A percentile compares a stretch with the other conserved stretches of the same genome.
These are phyloP conservation scores for Phataginus tricuspis DNA, from an alignment of 2,797 vertebrate genomes.

Conservation along the genomic window DNA sequence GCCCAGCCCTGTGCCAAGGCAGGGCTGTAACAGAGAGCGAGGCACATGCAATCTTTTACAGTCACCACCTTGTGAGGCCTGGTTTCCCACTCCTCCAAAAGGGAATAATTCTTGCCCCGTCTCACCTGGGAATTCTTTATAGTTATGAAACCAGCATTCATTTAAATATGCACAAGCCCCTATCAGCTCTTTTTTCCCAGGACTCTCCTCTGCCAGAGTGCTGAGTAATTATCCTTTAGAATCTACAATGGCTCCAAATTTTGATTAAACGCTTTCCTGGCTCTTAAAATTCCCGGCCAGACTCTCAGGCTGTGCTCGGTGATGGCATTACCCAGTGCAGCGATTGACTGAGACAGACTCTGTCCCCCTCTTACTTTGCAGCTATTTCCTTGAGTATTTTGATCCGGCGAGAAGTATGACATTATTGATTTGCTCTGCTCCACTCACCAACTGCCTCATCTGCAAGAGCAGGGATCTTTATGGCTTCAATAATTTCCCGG, in stretches of 20 bases:
- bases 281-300: slow-evolving; percentile 82
- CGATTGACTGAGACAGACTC: slow-evolving; percentile 79
- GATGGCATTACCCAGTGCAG: slow-evolving; percentile 64
- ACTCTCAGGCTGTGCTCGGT: slow-evolving; percentile 73
- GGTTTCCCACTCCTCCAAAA: not conserved
- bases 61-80: not conserved
- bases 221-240: slow-evolving; percentile 70
- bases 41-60: not conserved
- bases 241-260: slow-evolving; percentile 74
- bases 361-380: slow-evolving; percentile 73
- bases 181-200: not conserved
- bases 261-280: slow-evolving; percentile 85
- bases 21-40: not conserved
- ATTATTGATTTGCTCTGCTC: slow-evolving; percentile 85
- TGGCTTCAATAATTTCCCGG: slow-evolving; percentile 87
- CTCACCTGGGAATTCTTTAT: slow-evolving; percentile 2
- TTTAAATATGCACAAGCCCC: not conserved
- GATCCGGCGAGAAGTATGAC: slow-evolving; percentile 84
- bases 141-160: slow-evolving; percentile 11
- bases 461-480: slow-evolving; percentile 88
- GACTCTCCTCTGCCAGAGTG: not conserved
- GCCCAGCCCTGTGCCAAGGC: not conserved
- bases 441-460: slow-evolving; percentile 83
- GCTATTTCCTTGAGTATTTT: slow-evolving; percentile 84
- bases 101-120: not conserved